phyloP scores from a whole-genome alignment of 1,140 invertebrate species.

The Tetramorium alpestre region DNA sequence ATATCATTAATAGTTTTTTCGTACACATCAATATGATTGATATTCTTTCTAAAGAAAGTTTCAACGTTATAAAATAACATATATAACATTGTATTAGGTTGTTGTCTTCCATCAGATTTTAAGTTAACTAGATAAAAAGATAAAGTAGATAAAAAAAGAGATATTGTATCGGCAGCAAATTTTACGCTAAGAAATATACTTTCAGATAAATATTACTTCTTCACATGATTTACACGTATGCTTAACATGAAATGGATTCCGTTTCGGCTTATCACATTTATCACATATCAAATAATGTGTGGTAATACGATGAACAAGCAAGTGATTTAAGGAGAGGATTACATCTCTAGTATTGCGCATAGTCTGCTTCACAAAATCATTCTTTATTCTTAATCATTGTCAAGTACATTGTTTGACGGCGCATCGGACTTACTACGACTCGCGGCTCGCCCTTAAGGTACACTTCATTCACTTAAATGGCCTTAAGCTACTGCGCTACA shows the following conservation, averaged over 20 bases:
- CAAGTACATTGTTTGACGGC: constrained; percentile 66
- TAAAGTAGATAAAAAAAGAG: neutral
- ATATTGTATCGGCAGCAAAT: neutral
- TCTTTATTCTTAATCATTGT: constrained; percentile 72
- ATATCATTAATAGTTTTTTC: too few species aligned
- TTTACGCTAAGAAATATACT: neutral
- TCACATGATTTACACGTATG: neutral
- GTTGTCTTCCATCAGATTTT: too few species aligned
- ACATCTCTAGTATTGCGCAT: neutral
- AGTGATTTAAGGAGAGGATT: neutral
- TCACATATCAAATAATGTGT: neutral
- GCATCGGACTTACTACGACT: constrained; percentile 53
- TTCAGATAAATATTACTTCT: constrained; percentile 6
- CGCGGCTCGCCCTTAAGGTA: constrained; percentile 69
- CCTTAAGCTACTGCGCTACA: constrained; percentile 67
- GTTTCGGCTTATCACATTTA: neutral
- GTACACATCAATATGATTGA: too few species aligned
- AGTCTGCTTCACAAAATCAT: constrained; percentile 71
- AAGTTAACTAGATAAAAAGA: too few species aligned
- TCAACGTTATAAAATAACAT: too few species aligned
- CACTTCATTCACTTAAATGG: constrained; percentile 70
- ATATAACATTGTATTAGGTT: too few species aligned
- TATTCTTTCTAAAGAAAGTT: too few species aligned
- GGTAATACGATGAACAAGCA: neutral
- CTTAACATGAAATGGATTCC: neutral